Conservation (phyloP, 2,888 invertebrate species). For the Drosophila putrida region DNA sequence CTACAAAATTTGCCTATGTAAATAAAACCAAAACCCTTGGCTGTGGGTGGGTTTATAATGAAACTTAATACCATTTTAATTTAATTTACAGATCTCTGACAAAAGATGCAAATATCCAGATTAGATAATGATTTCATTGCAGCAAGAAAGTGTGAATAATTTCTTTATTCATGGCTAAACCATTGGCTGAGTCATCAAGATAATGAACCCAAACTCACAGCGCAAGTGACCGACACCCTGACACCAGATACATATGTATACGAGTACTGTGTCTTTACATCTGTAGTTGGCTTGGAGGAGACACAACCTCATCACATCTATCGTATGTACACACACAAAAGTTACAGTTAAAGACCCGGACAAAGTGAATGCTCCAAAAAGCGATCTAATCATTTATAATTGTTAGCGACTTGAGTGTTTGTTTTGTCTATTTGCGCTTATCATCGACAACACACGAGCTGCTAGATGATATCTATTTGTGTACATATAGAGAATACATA, state of each 20-base stretch:
- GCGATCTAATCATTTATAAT: slow-evolving; percentile 80
- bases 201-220: slow-evolving; percentile 43
- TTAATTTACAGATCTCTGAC: slow-evolving; percentile 5
- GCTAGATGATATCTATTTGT: slow-evolving; percentile 51
- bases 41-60: slow-evolving; percentile 64
- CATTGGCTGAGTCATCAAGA: slow-evolving; percentile 59
- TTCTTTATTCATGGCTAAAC: slow-evolving; percentile 47
- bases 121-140: slow-evolving; percentile 48
- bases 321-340: slow-evolving; percentile 51
- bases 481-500: slow-evolving; percentile 45
- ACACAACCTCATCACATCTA: slow-evolving; percentile 46
- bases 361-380: slow-evolving; percentile 79
- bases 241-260: background rate
- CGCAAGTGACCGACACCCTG: slow-evolving; percentile 28
- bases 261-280: slow-evolving; percentile 12
- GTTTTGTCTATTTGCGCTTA: slow-evolving; percentile 79
- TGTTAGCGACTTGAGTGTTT: slow-evolving; percentile 76
- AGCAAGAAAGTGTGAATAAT: slow-evolving; percentile 69
- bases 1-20: slow-evolving; percentile 67
- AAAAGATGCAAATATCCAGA: slow-evolving; percentile 27
- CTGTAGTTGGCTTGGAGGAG: slow-evolving; percentile 23
- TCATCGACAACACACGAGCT: slow-evolving; percentile 68
- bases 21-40: slow-evolving; percentile 64
- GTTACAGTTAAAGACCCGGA: slow-evolving; percentile 73
- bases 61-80: slow-evolving; percentile 10